A percentile compares a stretch with the other conserved stretches of the same genome.
These are phyloP conservation scores for Loris lydekkerianus DNA, from an alignment of 2,797 vertebrate species.

Conservation along the genomic window DNA sequence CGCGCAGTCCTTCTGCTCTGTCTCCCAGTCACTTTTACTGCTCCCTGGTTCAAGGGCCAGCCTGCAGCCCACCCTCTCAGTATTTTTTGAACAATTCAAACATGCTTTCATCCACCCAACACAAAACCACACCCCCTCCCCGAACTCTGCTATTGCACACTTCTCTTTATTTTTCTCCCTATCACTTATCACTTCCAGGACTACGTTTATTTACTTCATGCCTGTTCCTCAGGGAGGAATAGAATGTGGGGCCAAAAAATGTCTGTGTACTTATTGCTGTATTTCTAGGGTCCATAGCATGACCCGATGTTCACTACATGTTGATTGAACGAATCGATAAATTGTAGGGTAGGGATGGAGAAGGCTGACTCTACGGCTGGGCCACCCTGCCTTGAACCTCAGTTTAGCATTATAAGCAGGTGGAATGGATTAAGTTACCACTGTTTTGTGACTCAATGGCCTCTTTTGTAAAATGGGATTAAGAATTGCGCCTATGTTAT, in stretches of 20 bases:
- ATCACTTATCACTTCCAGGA: neutral
- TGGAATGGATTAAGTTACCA: neutral
- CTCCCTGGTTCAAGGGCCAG: no score
- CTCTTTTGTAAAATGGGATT: neutral
- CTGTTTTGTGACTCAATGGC: neutral
- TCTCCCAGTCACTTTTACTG: neutral
- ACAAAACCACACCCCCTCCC: neutral
- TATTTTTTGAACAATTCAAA: neutral
- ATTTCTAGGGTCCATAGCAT: neutral
- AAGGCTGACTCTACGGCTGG: no score
- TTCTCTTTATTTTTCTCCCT: neutral
- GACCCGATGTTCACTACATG: neutral
- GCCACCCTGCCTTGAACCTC: neutral
- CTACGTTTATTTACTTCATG: neutral
- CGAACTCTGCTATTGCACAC: rapidly evolving
- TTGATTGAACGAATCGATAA: neutral
- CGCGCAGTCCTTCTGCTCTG: neutral
- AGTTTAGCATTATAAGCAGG: neutral
- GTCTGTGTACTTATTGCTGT: neutral
- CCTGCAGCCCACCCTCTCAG: neutral
- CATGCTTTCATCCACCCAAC: neutral
- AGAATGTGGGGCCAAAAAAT: neutral
- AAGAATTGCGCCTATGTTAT: neutral
- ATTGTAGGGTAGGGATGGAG: neutral
- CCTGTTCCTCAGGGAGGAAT: neutral